Evolutionary conservation across 2,888 invertebrate genomes (phyloP), one percentile per base, ranked within the genome.

Genomic region (Cylloceria caligata): DNA sequence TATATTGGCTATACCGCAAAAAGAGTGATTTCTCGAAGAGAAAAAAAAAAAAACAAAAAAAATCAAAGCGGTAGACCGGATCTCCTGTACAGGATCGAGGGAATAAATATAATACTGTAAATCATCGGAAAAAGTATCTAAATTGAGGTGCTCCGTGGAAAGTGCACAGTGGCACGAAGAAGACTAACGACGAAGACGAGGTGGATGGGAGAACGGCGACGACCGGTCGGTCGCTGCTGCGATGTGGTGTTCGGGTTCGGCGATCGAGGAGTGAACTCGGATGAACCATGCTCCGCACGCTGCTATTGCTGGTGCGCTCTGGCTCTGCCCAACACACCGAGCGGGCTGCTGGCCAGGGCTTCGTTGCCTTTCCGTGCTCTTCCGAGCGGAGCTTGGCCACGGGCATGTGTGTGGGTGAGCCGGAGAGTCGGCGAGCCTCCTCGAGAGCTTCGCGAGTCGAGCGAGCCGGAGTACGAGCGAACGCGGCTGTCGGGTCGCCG

Each of bases 231-330:
- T 75, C 82, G 86, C 80, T 79, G 80, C 81, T 82, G 73, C 78
- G 84, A 80, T 72, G 84, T 80, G 82, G 85, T 81, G 86, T 88
- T 87, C 87, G 90, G 88, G 90, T 91, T 91, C 90, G 90, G 88
- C 90, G 91, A 89, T 91, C 91, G 90, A 88, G 87, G 86, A 88
- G 89, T 91, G 91, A 91, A 91, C 91, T 91, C 91, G 90, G 88
- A 88, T 91, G 91, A 91, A 91, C 91, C 89, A 88, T 86, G 87
- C 88, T 67, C 79, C 57, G 78, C 42, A 30, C 73, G 64, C 74
- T 55, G 68, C 57, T 34, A 75, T 76, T 72, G 60, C 67, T 69
- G 55, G 39, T 30, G 47, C 69, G 42, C 47, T 30, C 69, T 16
- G 69, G 39, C 71, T 30, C 72, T 73, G 72, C 57, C 65, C 45